Percentiles rank a stretch among this genome's conserved stretches.
phyloP scores from a whole-genome alignment of 2,797 vertebrate genomes.

The Etheostoma nigrum region DNA sequence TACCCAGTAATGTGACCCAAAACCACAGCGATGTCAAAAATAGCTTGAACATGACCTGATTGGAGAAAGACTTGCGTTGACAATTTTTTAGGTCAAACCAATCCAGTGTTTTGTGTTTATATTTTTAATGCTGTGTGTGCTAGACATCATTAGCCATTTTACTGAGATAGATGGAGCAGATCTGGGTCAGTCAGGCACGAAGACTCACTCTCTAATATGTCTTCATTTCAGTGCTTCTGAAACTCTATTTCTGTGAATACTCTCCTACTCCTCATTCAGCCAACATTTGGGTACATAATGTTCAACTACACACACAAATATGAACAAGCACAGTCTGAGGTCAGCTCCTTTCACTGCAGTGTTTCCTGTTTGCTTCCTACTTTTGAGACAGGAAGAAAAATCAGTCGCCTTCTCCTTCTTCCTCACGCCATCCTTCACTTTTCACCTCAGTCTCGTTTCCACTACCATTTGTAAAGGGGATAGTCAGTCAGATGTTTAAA shows the following conservation, averaged over 20 bases:
- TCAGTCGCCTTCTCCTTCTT: conserved; percentile 21
- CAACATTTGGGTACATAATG: conserved; percentile 24
- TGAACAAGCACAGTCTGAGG: conserved; percentile 42
- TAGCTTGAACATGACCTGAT: conserved; percentile 13
- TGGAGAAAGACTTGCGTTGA: neutral
- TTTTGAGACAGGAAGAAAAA: conserved; percentile 52
- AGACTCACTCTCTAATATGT: neutral
- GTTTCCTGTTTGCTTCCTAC: conserved; percentile 70
- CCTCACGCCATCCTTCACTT: conserved; percentile 15
- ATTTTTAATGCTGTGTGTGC: neutral
- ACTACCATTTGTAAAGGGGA: neutral
- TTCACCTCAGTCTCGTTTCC: conserved; percentile 23
- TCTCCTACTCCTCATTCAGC: conserved; percentile 17
- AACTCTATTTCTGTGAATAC: neutral
- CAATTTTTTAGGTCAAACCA: neutral
- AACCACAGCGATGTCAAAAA: conserved; percentile 38
- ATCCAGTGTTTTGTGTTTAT: neutral
- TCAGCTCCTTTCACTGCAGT: conserved; percentile 39
- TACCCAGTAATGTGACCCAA: conserved; percentile 39
- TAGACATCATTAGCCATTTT: neutral
- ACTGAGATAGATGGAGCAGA: conserved; percentile 5
- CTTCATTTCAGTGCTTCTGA: neutral
- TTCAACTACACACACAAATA: conserved; percentile 14
- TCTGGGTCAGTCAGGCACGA: neutral
- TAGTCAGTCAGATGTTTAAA: neutral